These are phyloP conservation scores for Catharus fuscescens DNA, from an alignment of 2,113 vertebrate genomes.

Conservation along the genomic window DNA sequence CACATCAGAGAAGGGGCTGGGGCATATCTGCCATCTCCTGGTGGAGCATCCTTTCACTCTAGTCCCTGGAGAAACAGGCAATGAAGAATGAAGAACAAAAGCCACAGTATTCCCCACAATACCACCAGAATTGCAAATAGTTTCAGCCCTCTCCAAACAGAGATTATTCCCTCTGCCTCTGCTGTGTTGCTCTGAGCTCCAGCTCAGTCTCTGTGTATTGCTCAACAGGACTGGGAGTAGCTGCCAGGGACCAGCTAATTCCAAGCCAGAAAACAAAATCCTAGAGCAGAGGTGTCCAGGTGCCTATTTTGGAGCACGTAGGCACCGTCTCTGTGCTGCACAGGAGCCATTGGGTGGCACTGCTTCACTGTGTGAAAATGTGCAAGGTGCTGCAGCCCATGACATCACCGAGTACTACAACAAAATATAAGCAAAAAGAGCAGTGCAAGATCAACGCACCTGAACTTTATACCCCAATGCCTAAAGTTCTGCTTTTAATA, in stretches of 20 bases:
- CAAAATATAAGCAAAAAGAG: background rate
- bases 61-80: background rate
- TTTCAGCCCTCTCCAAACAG: background rate
- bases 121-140: background rate
- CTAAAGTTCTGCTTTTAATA: background rate
- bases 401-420: background rate
- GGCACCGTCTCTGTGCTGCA: background rate
- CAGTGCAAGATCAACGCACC: background rate
- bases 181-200: background rate
- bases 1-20: background rate
- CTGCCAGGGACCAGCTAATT: background rate
- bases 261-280: no score
- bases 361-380: background rate
- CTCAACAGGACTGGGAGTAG: background rate
- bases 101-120: background rate
- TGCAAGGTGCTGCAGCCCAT: background rate
- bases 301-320: background rate
- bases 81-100: background rate
- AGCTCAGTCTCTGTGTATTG: background rate
- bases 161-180: background rate
- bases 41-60: background rate
- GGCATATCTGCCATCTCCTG: background rate
- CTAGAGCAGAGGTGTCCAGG: background rate
- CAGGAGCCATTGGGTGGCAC: slow-evolving; percentile 64
- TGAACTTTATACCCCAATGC: background rate